These are phyloP conservation scores for Phyllostomus hastatus DNA, from an alignment of 2,113 vertebrate genomes.

Conservation along the genomic window DNA sequence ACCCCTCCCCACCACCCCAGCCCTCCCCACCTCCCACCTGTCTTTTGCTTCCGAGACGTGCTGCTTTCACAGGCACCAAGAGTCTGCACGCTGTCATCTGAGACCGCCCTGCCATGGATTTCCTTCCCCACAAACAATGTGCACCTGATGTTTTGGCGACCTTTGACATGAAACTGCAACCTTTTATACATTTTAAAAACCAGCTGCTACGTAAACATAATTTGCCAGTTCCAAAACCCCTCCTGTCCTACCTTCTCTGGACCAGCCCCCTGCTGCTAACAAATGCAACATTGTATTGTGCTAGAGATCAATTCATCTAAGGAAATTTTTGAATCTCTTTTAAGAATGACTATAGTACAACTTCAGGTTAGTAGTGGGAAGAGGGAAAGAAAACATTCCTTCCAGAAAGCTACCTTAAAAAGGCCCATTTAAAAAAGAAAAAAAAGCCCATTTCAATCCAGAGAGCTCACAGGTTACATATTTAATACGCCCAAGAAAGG, in stretches of 20 bases:
- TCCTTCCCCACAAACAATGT: neutral
- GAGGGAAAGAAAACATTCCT: neutral
- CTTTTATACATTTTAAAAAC: neutral
- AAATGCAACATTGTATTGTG: neutral
- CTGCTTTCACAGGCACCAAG: neutral
- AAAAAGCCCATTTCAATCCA: neutral
- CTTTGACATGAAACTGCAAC: neutral
- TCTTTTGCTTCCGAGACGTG: neutral
- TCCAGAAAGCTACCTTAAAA: neutral
- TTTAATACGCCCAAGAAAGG: neutral
- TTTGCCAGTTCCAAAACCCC: neutral
- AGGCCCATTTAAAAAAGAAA: neutral
- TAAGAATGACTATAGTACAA: neutral
- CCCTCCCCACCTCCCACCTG: too few species aligned
- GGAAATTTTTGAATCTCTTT: neutral
- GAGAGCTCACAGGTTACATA: neutral
- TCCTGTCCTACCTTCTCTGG: neutral
- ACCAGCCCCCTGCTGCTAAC: neutral
- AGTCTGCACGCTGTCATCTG: neutral
- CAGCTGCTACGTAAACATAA: neutral
- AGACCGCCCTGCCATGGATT: accelerated
- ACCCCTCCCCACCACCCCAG: too few species aligned
- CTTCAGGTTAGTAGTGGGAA: neutral
- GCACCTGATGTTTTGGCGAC: neutral
- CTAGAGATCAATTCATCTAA: neutral